A percentile compares a stretch with the other conserved stretches of the same genome.
Conservation (phyloP, 1,140 invertebrate genomes). For the Atta texana region DNA sequence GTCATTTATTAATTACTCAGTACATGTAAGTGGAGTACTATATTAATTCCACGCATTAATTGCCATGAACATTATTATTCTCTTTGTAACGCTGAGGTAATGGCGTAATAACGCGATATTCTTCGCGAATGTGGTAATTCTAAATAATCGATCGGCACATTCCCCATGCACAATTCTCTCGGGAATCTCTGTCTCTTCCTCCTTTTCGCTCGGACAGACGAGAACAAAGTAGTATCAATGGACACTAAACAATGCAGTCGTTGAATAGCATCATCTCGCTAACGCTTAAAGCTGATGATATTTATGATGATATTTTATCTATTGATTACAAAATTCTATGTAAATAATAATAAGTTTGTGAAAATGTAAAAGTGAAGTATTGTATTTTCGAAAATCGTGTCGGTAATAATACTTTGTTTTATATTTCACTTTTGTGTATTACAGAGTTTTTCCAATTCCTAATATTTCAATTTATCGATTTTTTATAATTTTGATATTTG, state of each 20-base stretch:
- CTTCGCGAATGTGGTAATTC: constrained; percentile 40
- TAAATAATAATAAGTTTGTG: constrained; percentile 24
- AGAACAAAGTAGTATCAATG: constrained; percentile 20
- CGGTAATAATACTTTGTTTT: not conserved
- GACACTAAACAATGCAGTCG: constrained; percentile 54
- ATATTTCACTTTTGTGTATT: not conserved
- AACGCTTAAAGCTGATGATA: constrained; percentile 1
- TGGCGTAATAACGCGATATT: constrained; percentile 60
- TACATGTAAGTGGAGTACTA: constrained; percentile 16
- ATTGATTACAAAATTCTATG: constrained; percentile 17
- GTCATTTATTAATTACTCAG: constrained; percentile 38
- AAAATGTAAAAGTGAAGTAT: constrained; percentile 6
- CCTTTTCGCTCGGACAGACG: not conserved
- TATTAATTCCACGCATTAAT: constrained; percentile 31
- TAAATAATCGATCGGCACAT: constrained; percentile 54
- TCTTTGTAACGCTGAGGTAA: constrained; percentile 46
- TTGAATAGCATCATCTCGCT: constrained; percentile 53
- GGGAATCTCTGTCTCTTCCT: not conserved
- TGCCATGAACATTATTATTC: constrained; percentile 50
- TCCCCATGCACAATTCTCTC: constrained; percentile 24
- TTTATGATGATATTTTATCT: not conserved
- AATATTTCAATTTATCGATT: not conserved
- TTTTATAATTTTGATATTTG: not conserved
- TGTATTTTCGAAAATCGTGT: not conserved
- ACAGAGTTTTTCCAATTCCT: not conserved